Evolutionary conservation across 2,888 invertebrate genomes (phyloP), one percentile per base, ranked within the genome.

Genomic region (Ganaspis brasiliensis): DNA sequence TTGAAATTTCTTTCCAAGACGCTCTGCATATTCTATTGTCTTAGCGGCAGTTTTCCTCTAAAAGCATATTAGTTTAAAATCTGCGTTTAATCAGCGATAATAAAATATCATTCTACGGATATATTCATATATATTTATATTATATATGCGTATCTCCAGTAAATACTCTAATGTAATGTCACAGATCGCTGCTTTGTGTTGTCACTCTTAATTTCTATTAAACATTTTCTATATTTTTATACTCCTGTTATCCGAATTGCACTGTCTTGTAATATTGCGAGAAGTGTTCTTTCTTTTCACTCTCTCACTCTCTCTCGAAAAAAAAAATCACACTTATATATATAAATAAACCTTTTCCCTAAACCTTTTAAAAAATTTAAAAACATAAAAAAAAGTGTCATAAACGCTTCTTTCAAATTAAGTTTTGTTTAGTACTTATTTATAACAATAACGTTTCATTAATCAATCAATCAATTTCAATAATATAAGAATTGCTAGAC

Each of bases 81-180:
- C 73, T 79, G 82, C 83, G 79, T 79, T 84, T 75, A 82, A 82
- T 78, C 79, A 82, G 82, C 81, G 80, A 85, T 86, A 85, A 85
- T 88, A 88, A 88, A 87, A 89, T 89, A 88, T 86, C 80, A 79
- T 83, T 84, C 84, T 86, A 84, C 81, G 79, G 78, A 74, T 83
- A 83, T 82, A 31, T 78, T 73, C 76, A 78, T 73, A 79, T 79
- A 31, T 70, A 70, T 40, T 40, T 63, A 24, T 67, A 49, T 67
- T 67, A 45, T 67, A 67, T 67, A 67, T 67, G 76, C 78, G 80
- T 77, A 85, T 87, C 83, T 85, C 83, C 81, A 87, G 88, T 90
- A 88, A 90, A 90, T 88, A 89, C 85, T 88, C 86, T 89, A 86
- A 83, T 85, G 84, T 87, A 88, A 86, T 88, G 89, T 89, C 89